Evolutionary conservation across 2,113 vertebrate species (phyloP).

Genomic region (Anhinga rufa): DNA sequence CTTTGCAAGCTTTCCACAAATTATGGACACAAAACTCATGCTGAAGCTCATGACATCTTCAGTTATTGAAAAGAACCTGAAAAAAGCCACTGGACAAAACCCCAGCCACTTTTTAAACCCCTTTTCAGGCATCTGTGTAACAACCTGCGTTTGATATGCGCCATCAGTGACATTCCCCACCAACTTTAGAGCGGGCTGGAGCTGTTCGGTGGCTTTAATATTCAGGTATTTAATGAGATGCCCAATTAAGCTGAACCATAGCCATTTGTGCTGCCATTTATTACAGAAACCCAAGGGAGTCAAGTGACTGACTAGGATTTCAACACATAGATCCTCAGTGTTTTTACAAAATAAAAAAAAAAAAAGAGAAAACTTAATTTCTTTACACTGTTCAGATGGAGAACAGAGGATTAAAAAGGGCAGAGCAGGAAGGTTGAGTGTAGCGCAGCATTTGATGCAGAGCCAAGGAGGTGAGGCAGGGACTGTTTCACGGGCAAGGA

Average conservation of each 20-base stretch:
- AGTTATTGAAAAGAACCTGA: neutral
- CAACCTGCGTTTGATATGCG: neutral
- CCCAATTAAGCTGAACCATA: neutral
- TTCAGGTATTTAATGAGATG: neutral
- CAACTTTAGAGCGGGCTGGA: neutral
- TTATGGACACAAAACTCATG: too few relatives aligned
- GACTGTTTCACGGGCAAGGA: neutral
- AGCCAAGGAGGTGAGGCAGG: neutral
- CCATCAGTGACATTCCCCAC: neutral
- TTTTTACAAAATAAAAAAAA: neutral
- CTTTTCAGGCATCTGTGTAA: neutral
- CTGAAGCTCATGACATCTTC: fast-evolving
- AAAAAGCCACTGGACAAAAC: neutral
- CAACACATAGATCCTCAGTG: neutral
- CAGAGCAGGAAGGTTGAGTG: neutral
- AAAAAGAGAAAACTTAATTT: neutral
- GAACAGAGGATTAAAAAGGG: neutral
- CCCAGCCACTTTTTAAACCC: neutral
- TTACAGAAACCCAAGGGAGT: neutral
- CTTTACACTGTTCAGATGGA: neutral
- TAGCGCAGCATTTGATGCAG: neutral
- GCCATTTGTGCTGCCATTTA: neutral
- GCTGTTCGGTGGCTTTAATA: neutral
- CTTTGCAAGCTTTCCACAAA: neutral
- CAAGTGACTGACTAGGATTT: neutral